phyloP scores from a whole-genome alignment of 2,888 invertebrate genomes.

The Ectobius pallidus region DNA sequence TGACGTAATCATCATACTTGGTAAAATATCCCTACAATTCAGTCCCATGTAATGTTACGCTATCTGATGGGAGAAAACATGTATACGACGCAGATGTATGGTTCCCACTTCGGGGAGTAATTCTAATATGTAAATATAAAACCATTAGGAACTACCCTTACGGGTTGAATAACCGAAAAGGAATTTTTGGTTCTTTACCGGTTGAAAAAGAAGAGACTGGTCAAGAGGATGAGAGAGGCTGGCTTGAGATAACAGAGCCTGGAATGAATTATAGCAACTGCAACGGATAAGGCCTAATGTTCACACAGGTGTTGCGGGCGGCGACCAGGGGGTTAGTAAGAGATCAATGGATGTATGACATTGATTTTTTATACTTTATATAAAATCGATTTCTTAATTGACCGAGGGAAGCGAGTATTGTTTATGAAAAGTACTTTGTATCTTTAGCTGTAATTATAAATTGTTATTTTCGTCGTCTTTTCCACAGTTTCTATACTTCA shows the following conservation, averaged over 20 bases:
- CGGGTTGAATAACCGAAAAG: slow-evolving; percentile 8
- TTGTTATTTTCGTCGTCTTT: too few relatives aligned
- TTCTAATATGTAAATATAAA: not conserved
- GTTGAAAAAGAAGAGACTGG: not conserved
- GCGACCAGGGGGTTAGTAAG: too few relatives aligned
- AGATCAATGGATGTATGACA: too few relatives aligned
- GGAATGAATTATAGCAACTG: not conserved
- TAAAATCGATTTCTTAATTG: too few relatives aligned
- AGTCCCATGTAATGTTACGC: not conserved
- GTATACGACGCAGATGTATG: not conserved
- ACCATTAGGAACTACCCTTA: not conserved
- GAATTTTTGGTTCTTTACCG: slow-evolving; percentile 4
- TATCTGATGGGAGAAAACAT: not conserved
- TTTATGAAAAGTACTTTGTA: too few relatives aligned
- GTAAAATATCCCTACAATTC: not conserved
- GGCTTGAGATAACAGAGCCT: not conserved
- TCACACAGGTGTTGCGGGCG: too few relatives aligned
- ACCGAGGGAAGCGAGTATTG: too few relatives aligned
- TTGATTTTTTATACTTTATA: too few relatives aligned
- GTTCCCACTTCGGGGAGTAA: not conserved
- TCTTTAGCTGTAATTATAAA: too few relatives aligned
- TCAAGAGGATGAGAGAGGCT: not conserved
- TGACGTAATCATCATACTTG: not conserved
- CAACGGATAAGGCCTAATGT: too few relatives aligned
- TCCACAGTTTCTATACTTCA: too few relatives aligned